Base-by-base conservation (phyloP, 2,113 vertebrate genomes). In the Peromyscus polionotus region DNA sequence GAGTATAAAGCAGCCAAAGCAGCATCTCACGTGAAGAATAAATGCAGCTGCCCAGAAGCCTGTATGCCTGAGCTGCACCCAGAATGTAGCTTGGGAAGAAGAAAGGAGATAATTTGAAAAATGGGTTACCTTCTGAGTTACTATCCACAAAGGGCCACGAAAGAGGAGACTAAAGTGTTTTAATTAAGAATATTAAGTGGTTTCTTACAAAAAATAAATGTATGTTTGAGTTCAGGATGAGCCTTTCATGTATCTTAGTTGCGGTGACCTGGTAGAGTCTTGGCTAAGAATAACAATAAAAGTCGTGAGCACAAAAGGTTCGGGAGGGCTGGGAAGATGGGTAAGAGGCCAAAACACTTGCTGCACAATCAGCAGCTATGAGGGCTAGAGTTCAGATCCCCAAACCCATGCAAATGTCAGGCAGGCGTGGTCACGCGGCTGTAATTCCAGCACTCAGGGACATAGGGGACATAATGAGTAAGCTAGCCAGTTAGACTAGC, bases 141-240 rank as follows among this genome's bases (percentile, higher is more conserved):
- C 14, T 54, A 79, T 2, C 36, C 24, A 48, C 63, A 79, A 83
- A 61, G 36, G 45, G 28, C 33, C 22, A 57, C 31, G 70, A 84
- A 73, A 92, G 42, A 92, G 90, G 51, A 75, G n/a, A 59, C 13
- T 86, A 36, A 91, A 45, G 26, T n/a, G 2, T 84, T 93, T 95
- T 76, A 83, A 59, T 57, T 63, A n/a, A 95, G 80, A 94, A 90
- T 7, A 67, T 70, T 84, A 79, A 83, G 48, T 65, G 31, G 14
- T 87, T 95, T 75, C 75, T 90, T 59, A 94, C 51, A 95, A 63
- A 42, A 26, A 26, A 1, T 22, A 45, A 94, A 88, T 14, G 28
- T 85, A 22, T 72, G 51, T 70, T 80, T 90, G 0, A 65, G 26
- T 6, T 75, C 20, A 9, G 31, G 13, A 9, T 70, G 54, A 77